Percentiles rank a stretch among this genome's conserved stretches.
phyloP scores from a whole-genome alignment of 2,888 invertebrate species.

The Resseliella maxima region DNA sequence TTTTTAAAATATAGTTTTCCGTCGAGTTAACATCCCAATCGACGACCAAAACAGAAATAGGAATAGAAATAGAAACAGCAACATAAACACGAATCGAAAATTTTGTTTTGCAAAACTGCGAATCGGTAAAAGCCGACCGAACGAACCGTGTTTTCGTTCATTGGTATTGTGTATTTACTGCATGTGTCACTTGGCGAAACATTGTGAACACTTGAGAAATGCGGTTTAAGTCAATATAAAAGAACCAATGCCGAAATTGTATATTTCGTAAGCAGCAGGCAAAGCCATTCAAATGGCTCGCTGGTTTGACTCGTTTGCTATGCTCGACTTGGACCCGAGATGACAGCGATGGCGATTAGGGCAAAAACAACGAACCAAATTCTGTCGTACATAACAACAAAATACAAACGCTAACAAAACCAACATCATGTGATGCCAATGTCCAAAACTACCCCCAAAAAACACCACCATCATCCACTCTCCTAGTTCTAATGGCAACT shows the following conservation, averaged over 20 bases:
- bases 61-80: neutral
- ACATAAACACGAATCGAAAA: slow-evolving; percentile 12
- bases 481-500: neutral
- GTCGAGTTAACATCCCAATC: neutral
- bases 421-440: slow-evolving; percentile 50
- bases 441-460: slow-evolving; percentile 37
- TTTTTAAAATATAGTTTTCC: neutral
- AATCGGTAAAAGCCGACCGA: neutral
- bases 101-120: slow-evolving; percentile 1
- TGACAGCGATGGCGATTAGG: slow-evolving; percentile 24
- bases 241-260: slow-evolving; percentile 27
- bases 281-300: slow-evolving; percentile 25
- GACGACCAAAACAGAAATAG: neutral
- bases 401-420: slow-evolving; percentile 46
- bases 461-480: slow-evolving; percentile 11
- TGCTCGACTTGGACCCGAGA: neutral
- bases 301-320: neutral
- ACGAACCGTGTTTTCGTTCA: neutral
- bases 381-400: slow-evolving; percentile 54
- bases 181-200: slow-evolving; percentile 43
- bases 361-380: slow-evolving; percentile 51
- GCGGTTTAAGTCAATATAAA: slow-evolving; percentile 53
- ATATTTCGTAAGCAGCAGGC: neutral
- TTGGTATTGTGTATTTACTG: slow-evolving; percentile 27
- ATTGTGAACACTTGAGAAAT: slow-evolving; percentile 55